Conservation (phyloP, 1,140 invertebrate genomes). For the Cydia strobilella region DNA sequence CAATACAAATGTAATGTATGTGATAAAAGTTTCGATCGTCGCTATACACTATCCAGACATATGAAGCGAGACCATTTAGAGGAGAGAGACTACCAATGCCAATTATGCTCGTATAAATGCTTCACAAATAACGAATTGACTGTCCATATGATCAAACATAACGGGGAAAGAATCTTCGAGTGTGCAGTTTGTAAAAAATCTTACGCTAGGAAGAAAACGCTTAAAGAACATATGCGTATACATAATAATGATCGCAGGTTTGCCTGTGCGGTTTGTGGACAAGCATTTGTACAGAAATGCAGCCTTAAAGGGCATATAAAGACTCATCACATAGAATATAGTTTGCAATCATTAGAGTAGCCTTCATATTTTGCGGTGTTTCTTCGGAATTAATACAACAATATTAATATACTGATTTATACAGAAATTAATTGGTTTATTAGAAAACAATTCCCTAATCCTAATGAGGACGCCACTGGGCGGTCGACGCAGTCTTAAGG, state of each 20-base stretch:
- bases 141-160: slow-evolving; percentile 85
- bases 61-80: slow-evolving; percentile 72
- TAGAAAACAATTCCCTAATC: too few relatives aligned
- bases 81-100: slow-evolving; percentile 66
- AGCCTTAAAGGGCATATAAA: slow-evolving; percentile 69
- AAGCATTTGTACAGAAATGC: slow-evolving; percentile 77
- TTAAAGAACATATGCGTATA: slow-evolving; percentile 85
- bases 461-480: too few relatives aligned
- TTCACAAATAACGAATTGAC: slow-evolving; percentile 72
- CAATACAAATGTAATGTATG: slow-evolving; percentile 71
- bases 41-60: slow-evolving; percentile 65
- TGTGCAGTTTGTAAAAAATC: slow-evolving; percentile 82
- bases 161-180: slow-evolving; percentile 80
- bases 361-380: background rate
- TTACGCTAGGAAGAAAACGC: slow-evolving; percentile 85
- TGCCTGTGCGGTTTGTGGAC: slow-evolving; percentile 76
- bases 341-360: slow-evolving; percentile 20
- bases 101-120: slow-evolving; percentile 64
- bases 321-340: slow-evolving; percentile 49
- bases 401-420: too few relatives aligned
- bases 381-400: too few relatives aligned
- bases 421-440: too few relatives aligned
- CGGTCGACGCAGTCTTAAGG: too few relatives aligned
- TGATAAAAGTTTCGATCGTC: slow-evolving; percentile 61
- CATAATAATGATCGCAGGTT: slow-evolving; percentile 81